Evolutionary conservation across 2,888 invertebrate genomes (phyloP), one percentile per base, ranked within the genome.

Genomic region (Ctena decussata): DNA sequence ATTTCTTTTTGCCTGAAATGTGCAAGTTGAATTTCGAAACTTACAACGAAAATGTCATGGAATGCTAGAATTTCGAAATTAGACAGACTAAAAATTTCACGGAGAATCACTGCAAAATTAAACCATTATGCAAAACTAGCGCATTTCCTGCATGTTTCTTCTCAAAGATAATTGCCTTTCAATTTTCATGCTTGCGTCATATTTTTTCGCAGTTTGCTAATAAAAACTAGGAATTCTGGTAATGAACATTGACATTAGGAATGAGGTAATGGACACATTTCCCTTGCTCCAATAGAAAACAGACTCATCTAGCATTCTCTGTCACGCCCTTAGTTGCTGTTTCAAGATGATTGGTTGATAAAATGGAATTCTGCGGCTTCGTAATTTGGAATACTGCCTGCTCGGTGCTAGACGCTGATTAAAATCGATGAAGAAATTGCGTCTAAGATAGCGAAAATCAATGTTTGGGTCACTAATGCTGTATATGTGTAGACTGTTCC

Each of bases 191-290:
- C 65, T 65, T 21, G 65, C 65, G 65, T 35, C 65, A 65, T 65
- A 65, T 65, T 65, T 65, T 57, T 65, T 65, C 65, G 65, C 65
- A 35, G 65, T 65, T 65, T 65, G 32, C 65, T 65, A 65, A 65
- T 65, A 65, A 65, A 65, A 35, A 11, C 35, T 35, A 65, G 30
- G 35, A 24, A 21, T 30, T 65, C 21, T 30, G 6, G 24, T 65
- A 65, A 65, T 65, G 35, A 65, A 65, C 65, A 65, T 65, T 35
- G 65, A 65, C 65, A 65, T 32, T 11, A 11, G 35, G 35, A 65
- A 65, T 65, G 65, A 35, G 32, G 35, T 65, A 65, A 65, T 35
- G 65, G 35, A 65, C 35, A 35, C 5, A 65, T 6, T 57, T 2
- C 3, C 18, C 32, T 12, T 5, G 32, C 32, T 12, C 65, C 65